Evolutionary conservation across 2,888 invertebrate genomes (phyloP).

Genomic region (Chrysomela aeneicollis): DNA sequence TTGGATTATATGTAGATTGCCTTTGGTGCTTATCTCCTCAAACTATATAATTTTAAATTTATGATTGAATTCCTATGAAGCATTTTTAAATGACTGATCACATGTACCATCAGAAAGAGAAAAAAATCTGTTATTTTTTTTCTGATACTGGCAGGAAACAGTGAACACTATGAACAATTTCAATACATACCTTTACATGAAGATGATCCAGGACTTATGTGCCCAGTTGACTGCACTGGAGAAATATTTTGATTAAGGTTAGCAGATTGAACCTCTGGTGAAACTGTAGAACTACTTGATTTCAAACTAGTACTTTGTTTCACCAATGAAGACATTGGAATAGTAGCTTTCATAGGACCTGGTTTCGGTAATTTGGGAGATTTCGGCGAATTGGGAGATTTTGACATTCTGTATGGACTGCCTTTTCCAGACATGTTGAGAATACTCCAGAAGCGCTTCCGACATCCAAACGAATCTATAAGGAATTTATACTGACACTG

Average conservation of each 20-base stretch:
- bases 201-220: slow-evolving; percentile 76
- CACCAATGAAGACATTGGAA: slow-evolving; percentile 78
- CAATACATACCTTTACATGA: slow-evolving; percentile 72
- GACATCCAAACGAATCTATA: too few species aligned
- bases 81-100: too few species aligned
- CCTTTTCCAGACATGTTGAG: slow-evolving; percentile 37
- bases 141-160: too few species aligned
- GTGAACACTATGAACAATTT: too few species aligned
- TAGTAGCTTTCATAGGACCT: slow-evolving; percentile 79
- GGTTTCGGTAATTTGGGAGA: slow-evolving; percentile 70
- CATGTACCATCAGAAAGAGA: neutral
- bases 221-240: slow-evolving; percentile 74
- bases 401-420: slow-evolving; percentile 64
- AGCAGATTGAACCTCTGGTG: slow-evolving; percentile 74
- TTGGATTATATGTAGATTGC: too few species aligned
- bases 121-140: too few species aligned
- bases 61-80: too few species aligned
- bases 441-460: neutral
- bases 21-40: too few species aligned
- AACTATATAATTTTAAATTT: too few species aligned
- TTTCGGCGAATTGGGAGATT: slow-evolving; percentile 60
- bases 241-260: slow-evolving; percentile 72
- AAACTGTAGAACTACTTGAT: slow-evolving; percentile 70
- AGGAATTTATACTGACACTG: slow-evolving; percentile 26
- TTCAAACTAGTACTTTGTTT: slow-evolving; percentile 67